Conservation (phyloP, 2,113 vertebrate species). For the Lanius collurio region DNA sequence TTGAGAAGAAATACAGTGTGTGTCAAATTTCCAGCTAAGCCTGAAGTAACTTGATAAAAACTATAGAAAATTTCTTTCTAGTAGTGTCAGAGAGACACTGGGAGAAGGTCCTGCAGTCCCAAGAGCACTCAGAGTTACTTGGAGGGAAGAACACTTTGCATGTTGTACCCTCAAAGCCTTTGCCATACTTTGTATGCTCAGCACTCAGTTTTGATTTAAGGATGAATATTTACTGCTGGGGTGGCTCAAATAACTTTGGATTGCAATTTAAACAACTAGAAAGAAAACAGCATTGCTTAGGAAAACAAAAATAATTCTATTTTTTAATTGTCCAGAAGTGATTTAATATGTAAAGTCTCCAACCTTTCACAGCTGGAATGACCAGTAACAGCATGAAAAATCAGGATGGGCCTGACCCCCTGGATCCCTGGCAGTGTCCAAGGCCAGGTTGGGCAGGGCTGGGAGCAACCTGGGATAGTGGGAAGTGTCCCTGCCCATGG, state of each 20-base stretch:
- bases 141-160: not conserved
- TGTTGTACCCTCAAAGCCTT: not conserved
- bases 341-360: not conserved
- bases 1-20: not conserved
- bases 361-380: not conserved
- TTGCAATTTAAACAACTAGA: not conserved
- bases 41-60: not conserved
- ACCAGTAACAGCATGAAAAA: not conserved
- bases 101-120: not conserved
- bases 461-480: not conserved
- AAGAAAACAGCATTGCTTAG: not conserved
- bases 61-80: not conserved
- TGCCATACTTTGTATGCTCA: not conserved
- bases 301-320: not conserved
- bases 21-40: not conserved
- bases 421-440: not conserved
- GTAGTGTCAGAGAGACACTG: not conserved
- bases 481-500: not conserved
- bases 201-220: not conserved
- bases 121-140: not conserved
- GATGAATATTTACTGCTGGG: not conserved
- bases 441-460: rapidly evolving
- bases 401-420: rapidly evolving
- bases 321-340: not conserved
- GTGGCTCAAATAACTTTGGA: not conserved